These are phyloP conservation scores for Mustelus asterias DNA, from an alignment of 2,113 vertebrate genomes.

Conservation along the genomic window DNA sequence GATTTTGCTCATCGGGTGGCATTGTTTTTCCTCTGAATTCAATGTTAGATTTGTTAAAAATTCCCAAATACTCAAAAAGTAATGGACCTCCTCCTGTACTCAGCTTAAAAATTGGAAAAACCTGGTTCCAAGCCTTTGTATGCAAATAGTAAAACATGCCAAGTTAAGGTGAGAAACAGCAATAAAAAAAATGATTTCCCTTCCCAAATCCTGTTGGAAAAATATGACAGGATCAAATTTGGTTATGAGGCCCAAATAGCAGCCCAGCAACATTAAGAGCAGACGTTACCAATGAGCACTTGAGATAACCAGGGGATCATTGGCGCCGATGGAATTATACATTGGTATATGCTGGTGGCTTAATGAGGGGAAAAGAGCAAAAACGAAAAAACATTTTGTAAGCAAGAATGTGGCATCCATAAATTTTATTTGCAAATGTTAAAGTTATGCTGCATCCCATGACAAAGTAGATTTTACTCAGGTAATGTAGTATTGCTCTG, in stretches of 20 bases:
- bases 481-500: too few relatives aligned
- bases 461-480: neutral
- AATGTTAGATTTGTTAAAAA: neutral
- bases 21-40: neutral
- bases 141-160: neutral
- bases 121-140: neutral
- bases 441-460: neutral
- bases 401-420: neutral
- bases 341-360: neutral
- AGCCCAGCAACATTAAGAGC: too few relatives aligned
- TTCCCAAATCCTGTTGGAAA: neutral
- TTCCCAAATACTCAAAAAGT: neutral
- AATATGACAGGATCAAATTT: neutral
- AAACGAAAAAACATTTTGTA: neutral
- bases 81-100: neutral
- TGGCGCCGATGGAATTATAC: neutral
- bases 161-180: neutral
- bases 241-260: neutral
- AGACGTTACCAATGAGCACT: too few relatives aligned
- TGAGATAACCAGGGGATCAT: too few relatives aligned
- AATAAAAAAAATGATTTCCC: too few relatives aligned
- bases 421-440: neutral
- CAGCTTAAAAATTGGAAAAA: neutral
- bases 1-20: neutral
- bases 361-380: neutral